These are phyloP conservation scores for Saccostrea echinata DNA, from an alignment of 1,140 invertebrate genomes.

Conservation along the genomic window DNA sequence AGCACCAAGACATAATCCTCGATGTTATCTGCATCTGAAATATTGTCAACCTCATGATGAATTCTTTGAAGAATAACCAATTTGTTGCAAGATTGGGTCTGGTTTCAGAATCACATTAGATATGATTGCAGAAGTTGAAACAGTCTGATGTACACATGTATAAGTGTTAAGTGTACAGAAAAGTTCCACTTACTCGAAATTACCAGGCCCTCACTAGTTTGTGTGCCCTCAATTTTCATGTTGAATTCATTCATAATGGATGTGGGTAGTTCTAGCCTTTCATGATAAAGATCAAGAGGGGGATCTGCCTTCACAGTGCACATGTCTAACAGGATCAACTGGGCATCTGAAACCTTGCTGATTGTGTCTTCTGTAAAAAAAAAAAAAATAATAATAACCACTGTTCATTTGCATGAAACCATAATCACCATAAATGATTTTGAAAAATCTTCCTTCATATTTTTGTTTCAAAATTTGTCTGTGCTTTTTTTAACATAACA, in stretches of 20 bases:
- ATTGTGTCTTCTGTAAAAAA: conserved; percentile 58
- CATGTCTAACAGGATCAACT: conserved; percentile 85
- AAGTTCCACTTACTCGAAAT: conserved; percentile 84
- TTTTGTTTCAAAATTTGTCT: no score
- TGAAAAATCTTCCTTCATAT: no score
- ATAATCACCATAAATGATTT: no score
- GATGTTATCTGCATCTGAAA: conserved; percentile 88
- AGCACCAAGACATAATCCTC: conserved; percentile 91
- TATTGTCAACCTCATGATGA: neutral
- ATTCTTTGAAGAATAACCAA: neutral
- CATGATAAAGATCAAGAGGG: conserved; percentile 95
- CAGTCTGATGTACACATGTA: no score
- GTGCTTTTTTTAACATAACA: no score
- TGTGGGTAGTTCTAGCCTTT: conserved; percentile 89
- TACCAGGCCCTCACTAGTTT: conserved; percentile 89
- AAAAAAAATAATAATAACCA: neutral
- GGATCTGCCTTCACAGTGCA: conserved; percentile 95
- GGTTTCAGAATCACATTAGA: neutral
- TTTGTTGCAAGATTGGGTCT: neutral
- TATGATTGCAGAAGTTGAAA: neutral
- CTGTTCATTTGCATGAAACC: no score
- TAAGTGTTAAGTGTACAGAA: neutral
- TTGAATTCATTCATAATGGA: conserved; percentile 87
- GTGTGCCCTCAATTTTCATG: conserved; percentile 82
- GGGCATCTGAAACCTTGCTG: conserved; percentile 44